phyloP scores from a whole-genome alignment of 2,113 vertebrate species.

The Xiphophorus maculatus region DNA sequence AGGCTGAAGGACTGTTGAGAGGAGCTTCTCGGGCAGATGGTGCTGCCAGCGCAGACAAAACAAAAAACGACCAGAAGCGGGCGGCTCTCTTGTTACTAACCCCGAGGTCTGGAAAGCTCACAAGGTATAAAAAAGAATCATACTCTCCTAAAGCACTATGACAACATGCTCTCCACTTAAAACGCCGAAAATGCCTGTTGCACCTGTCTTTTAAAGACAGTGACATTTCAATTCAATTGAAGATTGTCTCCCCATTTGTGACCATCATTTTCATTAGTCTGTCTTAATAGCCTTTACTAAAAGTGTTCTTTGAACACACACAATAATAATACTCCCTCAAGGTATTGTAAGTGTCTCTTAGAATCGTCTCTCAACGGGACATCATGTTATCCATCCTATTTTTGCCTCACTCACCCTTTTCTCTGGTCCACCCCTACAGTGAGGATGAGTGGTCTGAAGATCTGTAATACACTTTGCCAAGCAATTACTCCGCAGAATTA shows the following conservation, averaged over 20 bases:
- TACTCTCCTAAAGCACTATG: conserved; percentile 5
- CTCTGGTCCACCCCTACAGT: conserved; percentile 75
- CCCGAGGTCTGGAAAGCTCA: conserved; percentile 2
- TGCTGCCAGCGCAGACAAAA: neutral
- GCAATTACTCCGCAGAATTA: conserved; percentile 82
- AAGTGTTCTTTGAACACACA: conserved; percentile 68
- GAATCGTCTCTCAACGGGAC: conserved; percentile 77
- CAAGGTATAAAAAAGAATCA: neutral
- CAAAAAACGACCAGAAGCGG: no score
- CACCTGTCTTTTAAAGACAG: conserved; percentile 67
- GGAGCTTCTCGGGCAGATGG: neutral
- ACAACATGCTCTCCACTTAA: conserved; percentile 32
- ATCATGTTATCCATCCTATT: conserved; percentile 71
- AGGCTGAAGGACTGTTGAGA: neutral
- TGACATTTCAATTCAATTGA: conserved; percentile 79
- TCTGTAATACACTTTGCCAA: conserved; percentile 75
- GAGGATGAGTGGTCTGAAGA: conserved; percentile 77
- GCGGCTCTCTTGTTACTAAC: neutral
- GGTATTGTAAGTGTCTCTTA: conserved; percentile 71
- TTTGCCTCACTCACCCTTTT: conserved; percentile 71
- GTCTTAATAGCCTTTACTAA: conserved; percentile 71
- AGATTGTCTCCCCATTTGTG: conserved; percentile 71
- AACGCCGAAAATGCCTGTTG: conserved; percentile 38
- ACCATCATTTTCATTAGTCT: conserved; percentile 77
- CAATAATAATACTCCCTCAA: conserved; percentile 67